phyloP scores from a whole-genome alignment of 1,140 invertebrate genomes.

The Leptopilina boulardi region DNA sequence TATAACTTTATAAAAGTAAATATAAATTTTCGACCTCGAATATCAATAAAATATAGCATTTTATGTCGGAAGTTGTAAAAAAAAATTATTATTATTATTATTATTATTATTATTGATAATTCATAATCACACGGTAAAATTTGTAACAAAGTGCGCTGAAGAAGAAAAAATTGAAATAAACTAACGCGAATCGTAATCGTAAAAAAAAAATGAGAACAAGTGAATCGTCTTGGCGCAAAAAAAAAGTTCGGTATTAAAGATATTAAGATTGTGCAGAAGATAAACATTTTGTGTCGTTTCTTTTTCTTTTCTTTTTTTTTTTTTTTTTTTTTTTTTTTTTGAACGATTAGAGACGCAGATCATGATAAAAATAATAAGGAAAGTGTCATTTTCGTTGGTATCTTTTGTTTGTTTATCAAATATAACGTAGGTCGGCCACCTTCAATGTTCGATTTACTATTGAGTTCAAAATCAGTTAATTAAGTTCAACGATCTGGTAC shows the following conservation, averaged over 20 bases:
- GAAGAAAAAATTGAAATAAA: no score
- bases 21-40: not conserved
- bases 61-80: not conserved
- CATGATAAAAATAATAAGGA: conserved; percentile 19
- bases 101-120: no score
- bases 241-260: not conserved
- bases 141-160: no score
- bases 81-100: no score
- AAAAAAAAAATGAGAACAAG: no score
- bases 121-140: no score
- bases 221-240: not conserved
- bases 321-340: not conserved
- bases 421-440: not conserved
- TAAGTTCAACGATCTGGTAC: no score
- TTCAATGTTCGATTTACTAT: not conserved
- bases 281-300: not conserved
- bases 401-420: conserved; percentile 13
- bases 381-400: not conserved
- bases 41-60: not conserved
- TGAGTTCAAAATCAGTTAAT: not conserved
- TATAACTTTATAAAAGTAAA: not conserved
- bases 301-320: not conserved
- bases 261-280: not conserved
- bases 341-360: not conserved
- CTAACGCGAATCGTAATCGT: no score